A percentile compares a stretch with the other conserved stretches of the same genome.
Conservation (phyloP, 2,797 vertebrate genomes). For the Pelodytes ibericus region DNA sequence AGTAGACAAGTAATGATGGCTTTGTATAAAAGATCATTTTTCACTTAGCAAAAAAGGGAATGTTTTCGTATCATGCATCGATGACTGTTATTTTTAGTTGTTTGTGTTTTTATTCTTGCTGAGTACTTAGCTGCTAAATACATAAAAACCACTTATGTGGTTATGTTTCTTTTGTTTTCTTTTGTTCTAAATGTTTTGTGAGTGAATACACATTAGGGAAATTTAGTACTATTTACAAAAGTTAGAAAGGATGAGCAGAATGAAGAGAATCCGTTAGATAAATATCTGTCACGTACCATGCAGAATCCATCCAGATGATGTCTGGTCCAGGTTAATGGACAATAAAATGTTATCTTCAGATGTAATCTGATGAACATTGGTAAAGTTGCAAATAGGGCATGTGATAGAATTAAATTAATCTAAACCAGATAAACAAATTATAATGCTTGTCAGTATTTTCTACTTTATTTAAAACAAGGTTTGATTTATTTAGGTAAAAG, state of each 20-base stretch:
- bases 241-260: not conserved
- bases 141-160: constrained; percentile 48
- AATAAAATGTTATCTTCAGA: not conserved
- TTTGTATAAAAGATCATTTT: constrained; percentile 48
- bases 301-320: not conserved
- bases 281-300: not conserved
- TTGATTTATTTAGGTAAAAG: too few relatives aligned
- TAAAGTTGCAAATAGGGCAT: too few relatives aligned
- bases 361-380: not conserved
- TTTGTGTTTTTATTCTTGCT: constrained; percentile 42
- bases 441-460: too few relatives aligned
- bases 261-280: not conserved
- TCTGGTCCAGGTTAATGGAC: not conserved
- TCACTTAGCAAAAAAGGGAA: constrained; percentile 51
- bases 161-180: constrained; percentile 34
- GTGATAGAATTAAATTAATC: too few relatives aligned
- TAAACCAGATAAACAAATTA: too few relatives aligned
- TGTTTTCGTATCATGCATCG: constrained; percentile 25
- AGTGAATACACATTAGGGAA: constrained; percentile 11
- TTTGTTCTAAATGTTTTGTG: constrained; percentile 18
- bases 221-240: not conserved
- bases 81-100: constrained; percentile 51
- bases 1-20: constrained; percentile 10
- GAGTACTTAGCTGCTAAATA: constrained; percentile 42
- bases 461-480: too few relatives aligned